Evolutionary conservation across 2,797 vertebrate genomes (phyloP), one percentile per base, ranked within the genome.

Genomic region (Leucoraja ocellata): DNA sequence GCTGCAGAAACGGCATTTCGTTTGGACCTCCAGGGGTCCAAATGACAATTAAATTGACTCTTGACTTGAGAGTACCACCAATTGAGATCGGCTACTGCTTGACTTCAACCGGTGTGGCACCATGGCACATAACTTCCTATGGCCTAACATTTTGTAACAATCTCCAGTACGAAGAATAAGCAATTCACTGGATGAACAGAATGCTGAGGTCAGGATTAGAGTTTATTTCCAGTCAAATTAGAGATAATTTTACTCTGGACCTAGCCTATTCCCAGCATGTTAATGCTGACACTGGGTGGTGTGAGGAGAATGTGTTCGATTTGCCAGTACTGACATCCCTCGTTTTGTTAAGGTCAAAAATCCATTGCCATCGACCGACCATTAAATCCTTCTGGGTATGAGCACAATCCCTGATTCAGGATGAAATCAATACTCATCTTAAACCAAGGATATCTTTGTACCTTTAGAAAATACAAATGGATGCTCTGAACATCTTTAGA

Each of bases 341-440:
- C 84, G 68, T 2, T 32, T 88, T 88, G 84, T 65, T 36, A 36
- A 88, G 28, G 6, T 36, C 61, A 21, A 79, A 79, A 39, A 39
- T 39, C 32, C 14, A 39, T 79, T 39, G 78, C 11, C n/a, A 79
- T 88, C n/a, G n/a, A 65, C 63, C n/a, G 16, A 65, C n/a, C n/a
- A 88, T 68, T 68, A 65, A 88, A 68, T 68, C n/a, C 61, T 88
- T 78, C 68, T 36, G 61, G 84, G 84, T 65, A 88, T 88, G 14
- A 36, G 84, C n/a, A 10, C 36, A n/a, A 88, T 88, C n/a, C 65
- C 58, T 65, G 78, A 79, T 79, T 39, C 32, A 79, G 78, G 39
- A 79, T 32, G 5, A 14, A 88, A 65, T 88, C 63, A 65, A 88
- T 88, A 36, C n/a, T 36, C 61, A 21, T 36, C 63, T 32, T 68